Evolutionary conservation across 1,140 invertebrate species (phyloP).

Genomic region (Antheraea mylitta): DNA sequence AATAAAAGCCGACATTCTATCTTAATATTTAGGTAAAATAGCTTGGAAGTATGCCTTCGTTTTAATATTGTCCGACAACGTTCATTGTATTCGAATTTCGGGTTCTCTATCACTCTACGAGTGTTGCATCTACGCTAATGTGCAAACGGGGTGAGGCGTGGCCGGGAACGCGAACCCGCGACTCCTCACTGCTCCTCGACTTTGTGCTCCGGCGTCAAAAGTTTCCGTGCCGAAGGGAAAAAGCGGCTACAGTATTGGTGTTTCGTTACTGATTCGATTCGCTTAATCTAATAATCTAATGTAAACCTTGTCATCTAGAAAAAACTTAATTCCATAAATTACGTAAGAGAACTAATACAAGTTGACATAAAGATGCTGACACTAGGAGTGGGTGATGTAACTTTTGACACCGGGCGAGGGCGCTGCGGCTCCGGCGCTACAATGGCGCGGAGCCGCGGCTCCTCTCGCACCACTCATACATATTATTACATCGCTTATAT

Average conservation of each 20-base stretch:
- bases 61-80: conserved; percentile 74
- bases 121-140: conserved; percentile 69
- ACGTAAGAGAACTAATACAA: conserved; percentile 72
- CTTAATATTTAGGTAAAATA: conserved; percentile 69
- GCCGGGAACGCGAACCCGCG: conserved; percentile 16
- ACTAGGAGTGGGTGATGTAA: conserved; percentile 64
- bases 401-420: conserved; percentile 49
- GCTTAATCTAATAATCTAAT: conserved; percentile 76
- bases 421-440: conserved; percentile 21
- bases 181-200: conserved; percentile 29
- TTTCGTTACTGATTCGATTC: conserved; percentile 70
- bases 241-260: conserved; percentile 79
- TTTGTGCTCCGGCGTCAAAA: conserved; percentile 70
- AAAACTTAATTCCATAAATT: conserved; percentile 70
- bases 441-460: conserved; percentile 24
- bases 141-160: conserved; percentile 45
- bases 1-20: conserved; percentile 75
- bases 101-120: conserved; percentile 73
- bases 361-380: conserved; percentile 74
- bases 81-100: conserved; percentile 62
- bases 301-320: conserved; percentile 75
- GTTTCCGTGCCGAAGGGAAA: conserved; percentile 71
- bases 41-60: conserved; percentile 74
- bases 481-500: conserved; percentile 61
- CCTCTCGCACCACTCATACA: conserved; percentile 41